A percentile compares a stretch with the other conserved stretches of the same genome.
Evolutionary conservation across 2,888 invertebrate species (phyloP).

Genomic region (Tachina lurida): DNA sequence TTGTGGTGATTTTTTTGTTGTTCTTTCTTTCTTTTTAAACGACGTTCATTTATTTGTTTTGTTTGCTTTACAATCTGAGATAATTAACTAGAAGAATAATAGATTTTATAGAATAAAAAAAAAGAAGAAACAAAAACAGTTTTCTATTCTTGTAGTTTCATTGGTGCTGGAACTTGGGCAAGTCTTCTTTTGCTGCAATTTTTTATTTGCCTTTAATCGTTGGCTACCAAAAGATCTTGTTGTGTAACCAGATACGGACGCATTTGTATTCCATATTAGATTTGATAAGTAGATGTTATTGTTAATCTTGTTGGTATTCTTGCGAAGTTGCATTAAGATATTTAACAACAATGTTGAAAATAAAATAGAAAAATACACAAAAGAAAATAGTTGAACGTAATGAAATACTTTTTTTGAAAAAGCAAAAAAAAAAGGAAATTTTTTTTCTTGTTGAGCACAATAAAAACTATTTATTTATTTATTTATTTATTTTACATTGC

Average conservation of each 20-base stretch:
- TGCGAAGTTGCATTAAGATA: conserved; percentile 45
- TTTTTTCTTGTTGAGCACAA: not conserved
- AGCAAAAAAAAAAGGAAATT: not conserved
- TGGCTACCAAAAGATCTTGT: conserved; percentile 43
- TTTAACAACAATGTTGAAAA: conserved; percentile 42
- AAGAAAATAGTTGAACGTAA: conserved; percentile 44
- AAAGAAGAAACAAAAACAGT: not conserved
- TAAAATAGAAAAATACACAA: conserved; percentile 1
- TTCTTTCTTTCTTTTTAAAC: not conserved
- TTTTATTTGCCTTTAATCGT: conserved; percentile 32
- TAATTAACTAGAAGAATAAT: conserved; percentile 49
- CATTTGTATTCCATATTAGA: conserved; percentile 49
- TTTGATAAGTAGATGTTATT: conserved; percentile 54
- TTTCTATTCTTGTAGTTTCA: conserved; percentile 11
- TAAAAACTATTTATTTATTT: conserved; percentile 34
- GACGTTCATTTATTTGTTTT: not conserved
- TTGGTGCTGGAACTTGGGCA: conserved; percentile 70
- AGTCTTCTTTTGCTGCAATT: conserved; percentile 73
- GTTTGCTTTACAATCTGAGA: conserved; percentile 26
- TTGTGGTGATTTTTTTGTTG: not conserved
- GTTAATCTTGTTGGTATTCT: conserved; percentile 30
- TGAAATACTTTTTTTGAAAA: conserved; percentile 27
- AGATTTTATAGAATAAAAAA: conserved; percentile 16
- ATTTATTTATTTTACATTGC: conserved; percentile 33
- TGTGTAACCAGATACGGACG: conserved; percentile 56